phyloP scores from a whole-genome alignment of 2,797 vertebrate species.

The Poeciliopsis infans region DNA sequence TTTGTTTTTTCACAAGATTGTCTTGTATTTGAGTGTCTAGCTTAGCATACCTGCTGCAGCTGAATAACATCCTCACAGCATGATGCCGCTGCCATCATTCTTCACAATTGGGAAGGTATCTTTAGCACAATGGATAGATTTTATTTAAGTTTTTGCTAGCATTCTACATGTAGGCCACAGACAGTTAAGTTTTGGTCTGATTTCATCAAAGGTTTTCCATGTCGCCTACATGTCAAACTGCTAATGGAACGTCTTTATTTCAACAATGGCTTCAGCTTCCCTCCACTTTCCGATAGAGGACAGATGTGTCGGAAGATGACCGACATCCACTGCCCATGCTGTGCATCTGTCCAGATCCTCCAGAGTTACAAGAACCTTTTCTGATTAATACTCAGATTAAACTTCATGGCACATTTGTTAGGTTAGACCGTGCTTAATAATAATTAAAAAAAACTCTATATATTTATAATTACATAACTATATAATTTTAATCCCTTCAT shows the following conservation, averaged over 20 bases:
- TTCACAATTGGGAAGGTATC: background rate
- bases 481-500: background rate
- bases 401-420: background rate
- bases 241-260: background rate
- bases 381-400: background rate
- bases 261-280: background rate
- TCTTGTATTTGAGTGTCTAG: background rate
- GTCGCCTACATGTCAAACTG: background rate
- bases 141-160: background rate
- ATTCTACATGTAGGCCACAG: background rate
- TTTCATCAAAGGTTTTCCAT: background rate
- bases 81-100: background rate
- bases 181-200: background rate
- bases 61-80: background rate
- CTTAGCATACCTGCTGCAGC: background rate
- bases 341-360: background rate
- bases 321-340: background rate
- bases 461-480: background rate
- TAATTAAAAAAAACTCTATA: too few species aligned
- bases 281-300: background rate
- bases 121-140: background rate
- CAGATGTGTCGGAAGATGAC: background rate
- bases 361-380: background rate
- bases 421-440: background rate
- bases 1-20: background rate